Evolutionary conservation across 1,140 invertebrate species (phyloP).

Genomic region (Lasioglossum baleicum): DNA sequence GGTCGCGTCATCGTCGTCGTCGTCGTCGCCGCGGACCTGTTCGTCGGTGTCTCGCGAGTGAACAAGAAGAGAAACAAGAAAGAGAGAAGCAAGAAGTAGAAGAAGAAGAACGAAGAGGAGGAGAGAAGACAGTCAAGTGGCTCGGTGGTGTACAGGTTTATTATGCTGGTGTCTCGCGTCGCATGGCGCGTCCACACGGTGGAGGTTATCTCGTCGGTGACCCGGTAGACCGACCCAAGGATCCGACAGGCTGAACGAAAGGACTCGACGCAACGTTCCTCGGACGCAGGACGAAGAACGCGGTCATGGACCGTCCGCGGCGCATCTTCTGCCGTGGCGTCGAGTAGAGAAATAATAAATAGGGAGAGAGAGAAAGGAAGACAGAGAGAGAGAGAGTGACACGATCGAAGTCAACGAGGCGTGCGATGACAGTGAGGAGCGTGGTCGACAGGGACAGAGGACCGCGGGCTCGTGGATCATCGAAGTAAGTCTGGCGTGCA

Average conservation of each 20-base stretch:
- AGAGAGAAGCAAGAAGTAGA: no score
- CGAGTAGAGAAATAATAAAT: no score
- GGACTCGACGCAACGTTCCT: not conserved
- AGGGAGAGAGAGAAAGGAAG: no score
- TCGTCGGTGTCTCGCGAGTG: conserved; percentile 11
- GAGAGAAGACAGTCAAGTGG: no score
- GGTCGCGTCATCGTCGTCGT: not conserved
- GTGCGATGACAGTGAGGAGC: conserved; percentile 24
- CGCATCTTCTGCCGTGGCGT: not conserved
- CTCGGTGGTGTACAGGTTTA: not conserved
- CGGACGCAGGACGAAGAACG: not conserved
- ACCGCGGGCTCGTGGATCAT: not conserved
- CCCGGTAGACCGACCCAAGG: not conserved
- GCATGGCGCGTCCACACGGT: not conserved
- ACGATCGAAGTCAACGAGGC: not conserved
- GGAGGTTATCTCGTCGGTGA: not conserved
- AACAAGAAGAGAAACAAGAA: not conserved
- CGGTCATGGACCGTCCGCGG: conserved; percentile 16
- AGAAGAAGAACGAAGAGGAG: no score
- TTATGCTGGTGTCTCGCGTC: conserved; percentile 8
- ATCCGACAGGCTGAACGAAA: no score
- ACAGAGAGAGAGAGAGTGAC: not conserved
- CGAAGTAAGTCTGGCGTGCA: not conserved
- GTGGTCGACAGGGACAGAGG: conserved; percentile 1
- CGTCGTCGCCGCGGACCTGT: not conserved